phyloP scores from a whole-genome alignment of 2,113 vertebrate species.

The Sminthopsis crassicaudata region DNA sequence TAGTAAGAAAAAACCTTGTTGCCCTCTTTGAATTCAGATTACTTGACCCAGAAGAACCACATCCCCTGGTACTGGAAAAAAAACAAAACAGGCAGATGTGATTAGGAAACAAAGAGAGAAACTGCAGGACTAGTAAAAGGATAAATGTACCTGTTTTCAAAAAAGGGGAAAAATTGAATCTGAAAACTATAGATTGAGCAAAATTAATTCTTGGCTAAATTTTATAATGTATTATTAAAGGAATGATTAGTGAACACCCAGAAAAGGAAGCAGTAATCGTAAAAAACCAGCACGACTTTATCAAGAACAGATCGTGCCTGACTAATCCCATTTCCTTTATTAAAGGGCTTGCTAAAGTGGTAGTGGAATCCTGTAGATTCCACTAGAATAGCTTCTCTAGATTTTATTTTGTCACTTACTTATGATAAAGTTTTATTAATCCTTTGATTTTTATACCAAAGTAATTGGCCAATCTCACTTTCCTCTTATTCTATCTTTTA shows the following conservation, averaged over 20 bases:
- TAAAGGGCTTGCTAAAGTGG: not conserved
- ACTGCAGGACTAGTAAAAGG: not conserved
- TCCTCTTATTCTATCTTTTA: not conserved
- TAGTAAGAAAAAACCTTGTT: not conserved
- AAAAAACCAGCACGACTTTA: constrained; percentile 5
- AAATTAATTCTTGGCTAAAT: not conserved
- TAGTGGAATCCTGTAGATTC: not conserved
- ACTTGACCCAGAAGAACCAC: not conserved
- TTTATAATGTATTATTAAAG: not conserved
- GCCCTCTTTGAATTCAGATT: not conserved
- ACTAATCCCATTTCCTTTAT: not conserved
- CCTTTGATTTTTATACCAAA: not conserved
- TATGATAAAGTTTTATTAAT: not conserved
- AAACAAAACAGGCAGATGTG: not conserved
- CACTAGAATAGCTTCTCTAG: not conserved
- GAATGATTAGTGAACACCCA: not conserved
- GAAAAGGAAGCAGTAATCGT: not conserved
- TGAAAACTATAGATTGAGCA: not conserved
- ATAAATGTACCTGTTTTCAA: not conserved
- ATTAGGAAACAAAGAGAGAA: not conserved
- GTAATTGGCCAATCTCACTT: not conserved
- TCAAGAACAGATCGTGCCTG: not conserved
- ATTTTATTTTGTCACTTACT: not conserved
- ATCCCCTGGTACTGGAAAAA: not conserved
- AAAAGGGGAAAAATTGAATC: not conserved